Evolutionary conservation across 1,140 invertebrate species (phyloP).

Genomic region (Oncopeltus fasciatus): DNA sequence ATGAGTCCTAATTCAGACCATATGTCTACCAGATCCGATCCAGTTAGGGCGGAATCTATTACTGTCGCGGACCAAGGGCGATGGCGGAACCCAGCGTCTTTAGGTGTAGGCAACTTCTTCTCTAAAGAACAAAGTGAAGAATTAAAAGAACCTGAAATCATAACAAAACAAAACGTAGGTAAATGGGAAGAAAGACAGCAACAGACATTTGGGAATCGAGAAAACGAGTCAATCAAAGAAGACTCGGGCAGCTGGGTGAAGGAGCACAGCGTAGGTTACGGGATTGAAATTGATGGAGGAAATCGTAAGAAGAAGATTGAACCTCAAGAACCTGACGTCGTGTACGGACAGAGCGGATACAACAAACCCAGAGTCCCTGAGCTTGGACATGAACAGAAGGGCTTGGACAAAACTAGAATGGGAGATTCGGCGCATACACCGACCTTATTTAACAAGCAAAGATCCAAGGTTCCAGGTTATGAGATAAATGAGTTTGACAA

Average conservation of each 20-base stretch:
- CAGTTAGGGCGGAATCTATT: background rate
- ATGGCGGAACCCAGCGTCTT: background rate
- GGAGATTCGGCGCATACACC: no score
- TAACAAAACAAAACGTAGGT: background rate
- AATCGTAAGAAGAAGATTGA: background rate
- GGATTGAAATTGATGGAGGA: background rate
- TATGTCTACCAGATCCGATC: background rate
- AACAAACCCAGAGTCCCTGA: background rate
- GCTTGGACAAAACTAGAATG: no score
- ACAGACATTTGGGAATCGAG: background rate
- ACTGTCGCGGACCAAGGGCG: background rate
- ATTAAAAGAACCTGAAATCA: background rate
- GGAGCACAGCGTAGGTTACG: background rate
- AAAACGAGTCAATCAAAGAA: background rate
- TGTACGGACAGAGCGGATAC: background rate
- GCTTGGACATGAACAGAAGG: background rate
- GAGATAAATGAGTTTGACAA: no score
- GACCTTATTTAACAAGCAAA: no score
- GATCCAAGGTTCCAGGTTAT: no score
- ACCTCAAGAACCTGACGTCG: background rate
- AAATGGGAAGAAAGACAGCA: background rate
- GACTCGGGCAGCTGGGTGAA: background rate
- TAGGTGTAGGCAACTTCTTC: background rate
- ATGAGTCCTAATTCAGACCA: no score
- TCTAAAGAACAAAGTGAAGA: background rate